These are phyloP conservation scores for Tyto alba DNA, from an alignment of 2,113 vertebrate species.

Conservation along the genomic window DNA sequence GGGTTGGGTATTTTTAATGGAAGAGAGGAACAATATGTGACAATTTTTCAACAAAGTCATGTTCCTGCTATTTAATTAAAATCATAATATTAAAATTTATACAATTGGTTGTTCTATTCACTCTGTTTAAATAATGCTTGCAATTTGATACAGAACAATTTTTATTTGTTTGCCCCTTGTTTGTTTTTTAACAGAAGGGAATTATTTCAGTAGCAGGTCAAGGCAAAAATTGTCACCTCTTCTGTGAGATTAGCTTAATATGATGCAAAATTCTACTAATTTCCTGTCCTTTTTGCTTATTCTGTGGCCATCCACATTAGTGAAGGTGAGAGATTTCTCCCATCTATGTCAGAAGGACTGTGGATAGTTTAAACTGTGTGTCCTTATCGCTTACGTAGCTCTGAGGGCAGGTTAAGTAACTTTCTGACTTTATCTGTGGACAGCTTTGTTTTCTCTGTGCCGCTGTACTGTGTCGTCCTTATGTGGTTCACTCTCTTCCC, in stretches of 20 bases:
- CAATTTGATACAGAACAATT: not conserved
- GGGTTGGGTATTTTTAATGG: not conserved
- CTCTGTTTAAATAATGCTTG: not conserved
- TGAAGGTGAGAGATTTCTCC: not conserved
- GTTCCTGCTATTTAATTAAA: not conserved
- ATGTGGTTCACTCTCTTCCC: not conserved
- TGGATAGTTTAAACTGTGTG: not conserved
- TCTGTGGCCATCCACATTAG: not conserved
- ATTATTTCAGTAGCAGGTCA: not conserved
- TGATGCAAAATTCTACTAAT: not conserved
- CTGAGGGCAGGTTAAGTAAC: not conserved
- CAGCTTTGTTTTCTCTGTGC: not conserved
- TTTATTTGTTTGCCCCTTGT: not conserved
- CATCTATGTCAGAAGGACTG: not conserved
- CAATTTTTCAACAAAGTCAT: not conserved
- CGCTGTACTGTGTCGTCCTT: not conserved
- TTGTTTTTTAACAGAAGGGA: not conserved
- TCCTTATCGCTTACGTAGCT: not conserved
- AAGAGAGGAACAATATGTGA: not conserved
- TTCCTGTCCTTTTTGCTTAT: not conserved
- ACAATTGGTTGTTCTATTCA: not conserved
- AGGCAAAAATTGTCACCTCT: not conserved
- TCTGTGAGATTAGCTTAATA: not conserved
- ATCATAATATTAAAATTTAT: not conserved
- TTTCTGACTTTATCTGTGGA: not conserved